These are phyloP conservation scores for Pyrrhosoma nymphula DNA, from an alignment of 2,888 invertebrate genomes.

Conservation along the genomic window DNA sequence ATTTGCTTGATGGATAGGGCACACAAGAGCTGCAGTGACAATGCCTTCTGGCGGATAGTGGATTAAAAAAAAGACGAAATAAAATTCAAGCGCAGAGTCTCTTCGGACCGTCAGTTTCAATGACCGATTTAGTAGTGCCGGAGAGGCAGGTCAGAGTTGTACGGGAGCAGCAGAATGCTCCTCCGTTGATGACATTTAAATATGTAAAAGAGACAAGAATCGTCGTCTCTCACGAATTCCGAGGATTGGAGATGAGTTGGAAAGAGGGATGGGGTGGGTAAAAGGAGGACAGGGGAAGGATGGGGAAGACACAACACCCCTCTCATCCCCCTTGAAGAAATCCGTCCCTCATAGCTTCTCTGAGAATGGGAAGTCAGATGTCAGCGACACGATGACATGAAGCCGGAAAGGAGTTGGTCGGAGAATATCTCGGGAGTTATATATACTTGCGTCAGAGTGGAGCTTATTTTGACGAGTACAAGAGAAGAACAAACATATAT, in stretches of 20 bases:
- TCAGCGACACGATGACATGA: neutral
- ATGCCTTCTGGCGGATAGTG: neutral
- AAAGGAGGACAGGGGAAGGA: neutral
- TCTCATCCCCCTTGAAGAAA: neutral
- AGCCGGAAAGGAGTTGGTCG: neutral
- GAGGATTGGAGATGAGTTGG: neutral
- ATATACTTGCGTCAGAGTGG: neutral
- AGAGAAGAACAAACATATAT: too few relatives aligned
- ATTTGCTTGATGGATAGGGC: neutral
- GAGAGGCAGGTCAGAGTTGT: neutral
- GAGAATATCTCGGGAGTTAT: neutral
- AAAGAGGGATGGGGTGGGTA: neutral
- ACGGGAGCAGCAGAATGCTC: neutral
- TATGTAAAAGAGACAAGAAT: neutral
- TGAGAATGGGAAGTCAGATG: neutral
- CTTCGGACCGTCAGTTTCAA: neutral
- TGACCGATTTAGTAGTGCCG: neutral
- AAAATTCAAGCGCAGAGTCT: neutral
- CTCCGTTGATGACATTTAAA: neutral
- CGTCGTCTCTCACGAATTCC: neutral
- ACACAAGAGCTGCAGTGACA: neutral
- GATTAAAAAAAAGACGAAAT: neutral
- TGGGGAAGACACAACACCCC: neutral
- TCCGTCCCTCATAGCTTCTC: neutral
- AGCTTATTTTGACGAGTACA: too few relatives aligned